Conservation (phyloP, 2,888 invertebrate species). For the Schrankia costaestrigalis region DNA sequence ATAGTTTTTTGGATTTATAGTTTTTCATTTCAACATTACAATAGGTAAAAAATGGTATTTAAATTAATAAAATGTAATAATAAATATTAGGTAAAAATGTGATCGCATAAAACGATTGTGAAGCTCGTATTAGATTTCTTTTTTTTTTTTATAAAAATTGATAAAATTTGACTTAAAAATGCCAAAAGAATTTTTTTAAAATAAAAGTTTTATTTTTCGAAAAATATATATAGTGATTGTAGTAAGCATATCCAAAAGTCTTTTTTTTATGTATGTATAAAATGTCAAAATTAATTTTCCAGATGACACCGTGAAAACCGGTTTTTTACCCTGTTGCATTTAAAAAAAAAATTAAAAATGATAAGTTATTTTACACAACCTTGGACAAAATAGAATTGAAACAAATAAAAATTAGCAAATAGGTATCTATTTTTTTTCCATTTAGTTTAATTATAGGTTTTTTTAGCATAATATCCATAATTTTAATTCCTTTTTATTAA, state of each 20-base stretch:
- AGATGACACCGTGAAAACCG: constrained; percentile 28
- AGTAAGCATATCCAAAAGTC: constrained; percentile 63
- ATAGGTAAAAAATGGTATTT: not conserved
- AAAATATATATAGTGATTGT: constrained; percentile 49
- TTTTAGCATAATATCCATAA: too few relatives aligned
- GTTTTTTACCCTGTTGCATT: constrained; percentile 48
- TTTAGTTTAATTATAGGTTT: too few relatives aligned
- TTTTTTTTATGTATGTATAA: constrained; percentile 30
- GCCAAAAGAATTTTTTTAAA: constrained; percentile 37
- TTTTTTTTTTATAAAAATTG: constrained; percentile 28
- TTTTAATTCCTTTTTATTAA: too few relatives aligned
- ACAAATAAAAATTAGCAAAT: constrained; percentile 9
- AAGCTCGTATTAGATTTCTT: constrained; percentile 20
- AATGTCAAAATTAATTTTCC: constrained; percentile 30
- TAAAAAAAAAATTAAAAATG: constrained; percentile 9
- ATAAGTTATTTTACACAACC: constrained; percentile 11
- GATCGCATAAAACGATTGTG: constrained; percentile 17
- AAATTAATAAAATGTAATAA: constrained; percentile 13
- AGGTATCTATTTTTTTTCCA: too few relatives aligned
- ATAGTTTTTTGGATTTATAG: not conserved
- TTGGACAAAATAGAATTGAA: constrained; percentile 6
- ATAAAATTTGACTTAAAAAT: constrained; percentile 43
- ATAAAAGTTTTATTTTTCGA: constrained; percentile 44
- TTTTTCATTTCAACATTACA: not conserved
- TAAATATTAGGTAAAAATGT: constrained; percentile 10